These are phyloP conservation scores for Amphiprion ocellaris DNA, from an alignment of 2,113 vertebrate genomes.

Conservation along the genomic window DNA sequence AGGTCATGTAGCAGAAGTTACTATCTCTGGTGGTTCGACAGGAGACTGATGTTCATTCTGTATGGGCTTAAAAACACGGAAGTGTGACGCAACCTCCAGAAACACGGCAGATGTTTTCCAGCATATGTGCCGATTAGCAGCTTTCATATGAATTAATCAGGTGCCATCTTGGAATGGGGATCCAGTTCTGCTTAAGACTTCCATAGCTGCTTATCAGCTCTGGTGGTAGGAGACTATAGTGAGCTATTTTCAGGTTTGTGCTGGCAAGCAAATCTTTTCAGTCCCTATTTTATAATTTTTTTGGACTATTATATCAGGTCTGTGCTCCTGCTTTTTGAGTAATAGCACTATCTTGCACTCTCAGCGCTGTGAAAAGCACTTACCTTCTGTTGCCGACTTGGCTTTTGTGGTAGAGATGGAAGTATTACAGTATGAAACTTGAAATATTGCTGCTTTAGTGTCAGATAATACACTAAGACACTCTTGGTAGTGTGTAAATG, in stretches of 20 bases:
- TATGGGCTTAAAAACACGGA: no score
- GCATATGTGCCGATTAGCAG: background rate
- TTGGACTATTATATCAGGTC: background rate
- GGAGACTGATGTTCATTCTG: no score
- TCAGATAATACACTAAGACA: no score
- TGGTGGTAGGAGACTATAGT: background rate
- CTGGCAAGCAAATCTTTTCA: background rate
- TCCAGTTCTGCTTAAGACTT: no score
- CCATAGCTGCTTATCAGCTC: background rate
- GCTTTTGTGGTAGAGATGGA: background rate
- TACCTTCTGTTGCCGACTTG: background rate
- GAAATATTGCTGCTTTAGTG: background rate
- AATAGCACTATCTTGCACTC: background rate
- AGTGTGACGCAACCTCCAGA: background rate
- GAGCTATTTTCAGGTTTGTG: background rate
- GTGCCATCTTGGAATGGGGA: background rate
- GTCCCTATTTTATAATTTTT: background rate
- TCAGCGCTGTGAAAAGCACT: background rate
- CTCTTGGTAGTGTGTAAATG: no score
- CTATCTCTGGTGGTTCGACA: no score
- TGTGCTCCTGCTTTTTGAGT: background rate
- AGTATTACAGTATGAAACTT: background rate
- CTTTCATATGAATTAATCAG: background rate
- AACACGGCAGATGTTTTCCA: background rate
- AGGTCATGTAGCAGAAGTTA: no score